Conservation (phyloP, 37 sponge, comb jelly and placozoan species). For the Theonella swinhoei region DNA sequence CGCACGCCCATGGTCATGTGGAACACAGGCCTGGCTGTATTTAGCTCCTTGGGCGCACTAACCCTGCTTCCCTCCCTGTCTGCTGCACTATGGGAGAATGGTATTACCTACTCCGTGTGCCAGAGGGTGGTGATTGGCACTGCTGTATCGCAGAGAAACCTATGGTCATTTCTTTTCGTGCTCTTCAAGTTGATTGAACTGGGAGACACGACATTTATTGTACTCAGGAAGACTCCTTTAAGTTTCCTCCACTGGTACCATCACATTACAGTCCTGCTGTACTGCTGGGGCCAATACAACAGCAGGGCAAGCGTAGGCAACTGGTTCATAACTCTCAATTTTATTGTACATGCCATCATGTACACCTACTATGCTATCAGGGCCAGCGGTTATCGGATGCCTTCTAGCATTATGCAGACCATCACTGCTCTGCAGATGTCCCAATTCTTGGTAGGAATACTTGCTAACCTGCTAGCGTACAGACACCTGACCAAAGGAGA, state of each 20-base stretch:
- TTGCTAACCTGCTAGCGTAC: neutral
- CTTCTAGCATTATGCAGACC: neutral
- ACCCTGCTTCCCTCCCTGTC: neutral
- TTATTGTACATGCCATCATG: slow-evolving; percentile 60
- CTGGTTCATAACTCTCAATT: slow-evolving; percentile 56
- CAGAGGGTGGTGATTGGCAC: neutral
- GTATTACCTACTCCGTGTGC: neutral
- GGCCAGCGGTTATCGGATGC: slow-evolving; percentile 31
- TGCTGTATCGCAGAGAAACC: neutral
- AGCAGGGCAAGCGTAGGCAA: neutral
- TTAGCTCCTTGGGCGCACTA: slow-evolving; percentile 51
- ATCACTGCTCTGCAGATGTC: slow-evolving; percentile 52
- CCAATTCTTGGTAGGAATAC: slow-evolving; percentile 51
- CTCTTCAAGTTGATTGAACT: slow-evolving; percentile 64
- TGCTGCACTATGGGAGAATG: neutral
- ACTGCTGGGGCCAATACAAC: neutral
- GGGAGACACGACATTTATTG: slow-evolving; percentile 70
- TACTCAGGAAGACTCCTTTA: slow-evolving; percentile 57
- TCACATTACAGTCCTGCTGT: slow-evolving; percentile 61
- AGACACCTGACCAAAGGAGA: neutral
- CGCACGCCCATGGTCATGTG: slow-evolving; percentile 50
- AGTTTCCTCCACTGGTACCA: slow-evolving; percentile 84
- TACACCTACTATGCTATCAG: slow-evolving; percentile 61
- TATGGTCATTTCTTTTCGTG: slow-evolving; percentile 57
- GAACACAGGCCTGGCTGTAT: slow-evolving; percentile 65